phyloP scores from a whole-genome alignment of 2,888 invertebrate genomes.

The Eristalinus sepulchralis region DNA sequence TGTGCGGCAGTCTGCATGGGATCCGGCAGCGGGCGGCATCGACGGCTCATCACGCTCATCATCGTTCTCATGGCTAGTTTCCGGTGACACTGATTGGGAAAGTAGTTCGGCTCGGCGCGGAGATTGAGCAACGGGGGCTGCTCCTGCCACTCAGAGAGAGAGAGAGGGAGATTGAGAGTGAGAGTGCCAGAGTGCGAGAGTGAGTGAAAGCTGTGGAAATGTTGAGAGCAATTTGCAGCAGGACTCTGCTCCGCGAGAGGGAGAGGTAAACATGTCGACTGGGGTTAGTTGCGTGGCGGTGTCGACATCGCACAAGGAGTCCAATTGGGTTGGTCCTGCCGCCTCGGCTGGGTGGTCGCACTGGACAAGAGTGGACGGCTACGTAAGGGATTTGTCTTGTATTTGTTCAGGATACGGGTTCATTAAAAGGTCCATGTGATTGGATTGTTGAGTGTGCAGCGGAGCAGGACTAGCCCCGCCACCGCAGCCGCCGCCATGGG shows the following conservation, averaged over 20 bases:
- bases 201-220: background rate
- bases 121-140: background rate
- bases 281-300: background rate
- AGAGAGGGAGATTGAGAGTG: background rate
- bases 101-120: conserved; percentile 36
- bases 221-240: conserved; percentile 22
- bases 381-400: background rate
- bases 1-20: background rate
- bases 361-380: background rate
- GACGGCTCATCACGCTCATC: conserved; percentile 26
- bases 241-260: background rate
- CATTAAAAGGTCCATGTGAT: background rate
- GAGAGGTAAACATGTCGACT: conserved; percentile 32
- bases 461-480: background rate
- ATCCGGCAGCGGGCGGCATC: background rate
- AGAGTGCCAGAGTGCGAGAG: background rate
- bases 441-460: background rate
- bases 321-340: background rate
- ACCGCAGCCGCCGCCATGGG: background rate
- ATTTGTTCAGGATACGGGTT: background rate
- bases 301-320: background rate
- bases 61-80: conserved; percentile 26
- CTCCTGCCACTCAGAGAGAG: background rate
- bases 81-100: conserved; percentile 60
- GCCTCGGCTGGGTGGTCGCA: background rate